These are phyloP conservation scores for Epinotia brunnichana DNA, from an alignment of 2,888 invertebrate species.

Conservation along the genomic window DNA sequence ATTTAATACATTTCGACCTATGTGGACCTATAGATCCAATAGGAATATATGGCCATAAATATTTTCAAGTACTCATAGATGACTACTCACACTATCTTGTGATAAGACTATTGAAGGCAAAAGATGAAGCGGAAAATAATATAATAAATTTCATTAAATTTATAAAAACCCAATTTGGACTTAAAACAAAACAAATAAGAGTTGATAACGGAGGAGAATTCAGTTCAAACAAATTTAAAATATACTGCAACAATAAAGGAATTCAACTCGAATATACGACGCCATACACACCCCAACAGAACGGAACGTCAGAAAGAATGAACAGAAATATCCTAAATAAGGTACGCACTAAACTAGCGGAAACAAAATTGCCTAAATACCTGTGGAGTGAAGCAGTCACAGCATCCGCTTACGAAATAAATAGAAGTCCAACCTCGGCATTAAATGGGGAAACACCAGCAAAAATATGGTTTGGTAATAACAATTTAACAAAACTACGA, in stretches of 20 bases:
- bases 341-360: constrained; percentile 5
- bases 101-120: no score
- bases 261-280: constrained; percentile 6
- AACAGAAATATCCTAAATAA: constrained; percentile 5
- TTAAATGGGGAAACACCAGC: constrained; percentile 10
- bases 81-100: no score
- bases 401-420: constrained; percentile 14
- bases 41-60: no score
- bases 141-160: no score
- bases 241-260: neutral
- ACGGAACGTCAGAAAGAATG: neutral
- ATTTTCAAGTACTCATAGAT: no score
- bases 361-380: constrained; percentile 6
- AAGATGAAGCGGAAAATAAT: no score
- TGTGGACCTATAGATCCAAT: no score
- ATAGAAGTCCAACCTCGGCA: constrained; percentile 15
- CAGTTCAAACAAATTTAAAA: neutral
- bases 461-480: constrained; percentile 1
- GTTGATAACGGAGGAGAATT: no score
- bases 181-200: no score
- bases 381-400: constrained; percentile 13
- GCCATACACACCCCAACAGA: neutral
- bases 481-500: neutral
- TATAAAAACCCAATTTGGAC: no score
- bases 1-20: no score